phyloP scores from a whole-genome alignment of 1,140 invertebrate species.

The Idris sp. region DNA sequence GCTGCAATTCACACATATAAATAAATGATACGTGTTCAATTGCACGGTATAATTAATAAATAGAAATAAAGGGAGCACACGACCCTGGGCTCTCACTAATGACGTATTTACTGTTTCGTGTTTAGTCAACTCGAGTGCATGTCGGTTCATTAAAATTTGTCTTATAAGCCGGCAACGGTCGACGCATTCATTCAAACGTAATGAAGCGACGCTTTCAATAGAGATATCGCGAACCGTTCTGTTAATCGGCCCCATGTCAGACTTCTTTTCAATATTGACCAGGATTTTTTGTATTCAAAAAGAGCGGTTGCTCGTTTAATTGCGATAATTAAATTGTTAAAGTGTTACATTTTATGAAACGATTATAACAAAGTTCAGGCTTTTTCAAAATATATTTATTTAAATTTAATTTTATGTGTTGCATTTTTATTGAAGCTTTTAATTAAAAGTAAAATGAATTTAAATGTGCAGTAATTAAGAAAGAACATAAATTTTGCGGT shows the following conservation, averaged over 20 bases:
- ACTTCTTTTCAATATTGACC: too few relatives aligned
- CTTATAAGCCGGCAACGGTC: conserved; percentile 71
- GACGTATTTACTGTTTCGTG: conserved; percentile 73
- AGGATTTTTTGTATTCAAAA: too few relatives aligned
- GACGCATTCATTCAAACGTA: conserved; percentile 71
- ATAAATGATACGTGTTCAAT: conserved; percentile 75
- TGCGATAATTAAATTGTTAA: too few relatives aligned
- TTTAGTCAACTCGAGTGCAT: conserved; percentile 65
- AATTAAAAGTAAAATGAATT: too few relatives aligned
- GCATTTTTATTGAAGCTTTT: too few relatives aligned
- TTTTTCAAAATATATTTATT: too few relatives aligned
- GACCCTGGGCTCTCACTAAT: conserved; percentile 68
- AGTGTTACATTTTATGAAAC: too few relatives aligned
- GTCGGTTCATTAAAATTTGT: conserved; percentile 76
- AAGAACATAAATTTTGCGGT: too few relatives aligned
- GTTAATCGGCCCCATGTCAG: conserved; percentile 55
- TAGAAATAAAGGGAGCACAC: conserved; percentile 68
- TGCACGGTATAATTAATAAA: conserved; percentile 70
- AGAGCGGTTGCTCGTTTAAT: too few relatives aligned
- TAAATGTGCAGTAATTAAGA: too few relatives aligned
- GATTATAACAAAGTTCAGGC: too few relatives aligned
- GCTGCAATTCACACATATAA: conserved; percentile 66
- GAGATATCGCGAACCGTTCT: conserved; percentile 59
- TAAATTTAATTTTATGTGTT: too few relatives aligned
- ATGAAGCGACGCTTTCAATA: conserved; percentile 72